Evolutionary conservation across 2,888 invertebrate genomes (phyloP), one percentile per base, ranked within the genome.

Genomic region (Ectemnius continuus): DNA sequence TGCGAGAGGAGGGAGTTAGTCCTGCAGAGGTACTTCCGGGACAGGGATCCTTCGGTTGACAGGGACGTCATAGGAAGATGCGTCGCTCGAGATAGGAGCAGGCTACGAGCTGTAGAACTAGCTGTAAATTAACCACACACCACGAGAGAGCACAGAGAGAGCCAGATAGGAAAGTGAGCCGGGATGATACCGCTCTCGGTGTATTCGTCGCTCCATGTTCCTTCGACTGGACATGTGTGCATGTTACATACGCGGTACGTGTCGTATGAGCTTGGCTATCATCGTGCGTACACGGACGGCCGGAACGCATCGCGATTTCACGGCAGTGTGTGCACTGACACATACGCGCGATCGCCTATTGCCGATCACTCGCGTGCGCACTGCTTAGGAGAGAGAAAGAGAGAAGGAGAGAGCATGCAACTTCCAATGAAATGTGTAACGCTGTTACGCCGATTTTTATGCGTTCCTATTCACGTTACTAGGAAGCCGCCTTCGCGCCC

Each of bases 111-210:
- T 71, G 69, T 61, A 71, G 73, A 81, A 78, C 77, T 86, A 88
- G 88, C 88, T 88, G 88, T 88, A 88, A 86, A 88, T 86, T 85
- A 86, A 87, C 88, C 88, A 80, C 87, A 86, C 84, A 78, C 76
- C 77, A 76, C 75, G 75, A 56, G 36, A 36, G 36, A 36, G 36
- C 36, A 36, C 36, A 36, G 36, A 36, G 36, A 36, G 36, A 36
- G 36, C 36, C 36, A 36, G 36, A 36, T 36, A 36, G 36, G 36
- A 36, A 36, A 36, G 36, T 36, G 36, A 36, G 36, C 36, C 36
- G 36, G 36, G 36, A 36, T 36, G 36, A 36, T 36, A 11, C 36
- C 36, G 36, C 36, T 36, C 72, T 71, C 57, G 67, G 69, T 61
- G 59, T 72, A 59, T 74, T 78, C 70, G 75, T 73, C 70, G 69